A percentile compares a stretch with the other conserved stretches of the same genome.
phyloP scores from a whole-genome alignment of 2,797 vertebrate genomes.

The Perodicticus potto region DNA sequence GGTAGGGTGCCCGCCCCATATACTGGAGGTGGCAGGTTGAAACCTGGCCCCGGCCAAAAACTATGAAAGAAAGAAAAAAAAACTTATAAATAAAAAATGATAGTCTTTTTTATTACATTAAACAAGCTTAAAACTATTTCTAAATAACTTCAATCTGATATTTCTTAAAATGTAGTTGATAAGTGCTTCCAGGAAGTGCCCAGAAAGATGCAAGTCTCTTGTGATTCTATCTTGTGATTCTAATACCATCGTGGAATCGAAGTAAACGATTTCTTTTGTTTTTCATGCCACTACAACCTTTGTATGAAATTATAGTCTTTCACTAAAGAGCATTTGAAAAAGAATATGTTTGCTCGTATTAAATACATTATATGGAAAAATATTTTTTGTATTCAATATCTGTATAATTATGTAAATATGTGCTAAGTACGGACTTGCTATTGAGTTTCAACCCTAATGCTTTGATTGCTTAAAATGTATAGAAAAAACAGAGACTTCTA shows the following conservation, averaged over 20 bases:
- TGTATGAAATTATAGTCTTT: conserved; percentile 55
- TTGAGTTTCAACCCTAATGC: conserved; percentile 16
- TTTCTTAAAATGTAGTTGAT: conserved; percentile 53
- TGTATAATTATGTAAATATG: conserved; percentile 4
- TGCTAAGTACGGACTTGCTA: conserved; percentile 4
- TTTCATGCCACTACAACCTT: not conserved
- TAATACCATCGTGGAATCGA: conserved; percentile 26
- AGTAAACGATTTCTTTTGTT: conserved; percentile 1
- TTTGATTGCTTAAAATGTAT: conserved; percentile 37
- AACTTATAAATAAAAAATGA: conserved; percentile 42
- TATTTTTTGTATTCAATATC: conserved; percentile 36
- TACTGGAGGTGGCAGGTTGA: too few relatives aligned
- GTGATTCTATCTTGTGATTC: conserved; percentile 5
- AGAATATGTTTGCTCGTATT: not conserved
- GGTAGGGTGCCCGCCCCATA: too few relatives aligned
- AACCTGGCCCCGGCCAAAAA: too few relatives aligned
- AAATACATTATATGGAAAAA: not conserved
- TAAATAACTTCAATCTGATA: conserved; percentile 33
- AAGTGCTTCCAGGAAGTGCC: not conserved
- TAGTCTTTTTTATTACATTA: conserved; percentile 22
- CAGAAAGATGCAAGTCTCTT: not conserved
- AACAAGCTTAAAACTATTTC: conserved; percentile 30
- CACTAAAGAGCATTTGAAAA: conserved; percentile 36
- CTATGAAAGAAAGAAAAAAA: too few relatives aligned
- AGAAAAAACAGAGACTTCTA: not conserved